Evolutionary conservation across 2,888 invertebrate species (phyloP).

Genomic region (Leuctra nigra): DNA sequence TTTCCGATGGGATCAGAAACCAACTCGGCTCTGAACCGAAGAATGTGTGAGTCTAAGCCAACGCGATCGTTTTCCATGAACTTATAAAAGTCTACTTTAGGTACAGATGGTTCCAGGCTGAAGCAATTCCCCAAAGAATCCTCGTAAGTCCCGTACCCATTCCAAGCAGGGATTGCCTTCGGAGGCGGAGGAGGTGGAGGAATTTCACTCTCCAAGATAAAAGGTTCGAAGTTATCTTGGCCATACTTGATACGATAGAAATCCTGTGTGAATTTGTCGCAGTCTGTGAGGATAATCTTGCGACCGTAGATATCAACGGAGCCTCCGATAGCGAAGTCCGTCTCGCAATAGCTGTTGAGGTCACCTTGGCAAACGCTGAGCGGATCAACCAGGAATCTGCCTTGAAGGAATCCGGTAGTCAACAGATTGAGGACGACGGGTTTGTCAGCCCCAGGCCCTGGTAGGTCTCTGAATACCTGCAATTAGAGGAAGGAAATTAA

Average conservation of each 20-base stretch:
- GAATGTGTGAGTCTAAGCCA: slow-evolving; percentile 66
- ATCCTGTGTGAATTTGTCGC: slow-evolving; percentile 78
- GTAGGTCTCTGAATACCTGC: slow-evolving; percentile 34
- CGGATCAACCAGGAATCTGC: slow-evolving; percentile 52
- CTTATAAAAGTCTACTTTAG: slow-evolving; percentile 69
- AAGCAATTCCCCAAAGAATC: slow-evolving; percentile 85
- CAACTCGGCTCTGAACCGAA: slow-evolving; percentile 73
- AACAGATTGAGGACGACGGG: slow-evolving; percentile 56
- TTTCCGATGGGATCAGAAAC: slow-evolving; percentile 61
- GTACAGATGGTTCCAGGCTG: slow-evolving; percentile 70
- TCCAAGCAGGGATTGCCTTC: slow-evolving; percentile 68
- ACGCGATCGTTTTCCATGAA: slow-evolving; percentile 71
- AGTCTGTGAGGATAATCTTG: slow-evolving; percentile 70
- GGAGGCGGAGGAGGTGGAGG: background rate
- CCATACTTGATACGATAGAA: slow-evolving; percentile 70
- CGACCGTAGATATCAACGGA: slow-evolving; percentile 76
- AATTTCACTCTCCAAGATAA: too few relatives aligned
- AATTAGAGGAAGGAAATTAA: too few relatives aligned
- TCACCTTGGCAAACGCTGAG: slow-evolving; percentile 45
- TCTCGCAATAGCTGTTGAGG: slow-evolving; percentile 44
- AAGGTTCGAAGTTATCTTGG: slow-evolving; percentile 42
- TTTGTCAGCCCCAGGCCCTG: slow-evolving; percentile 44
- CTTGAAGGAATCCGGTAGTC: slow-evolving; percentile 45
- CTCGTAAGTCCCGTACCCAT: slow-evolving; percentile 83
- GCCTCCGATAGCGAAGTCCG: slow-evolving; percentile 76